phyloP scores from a whole-genome alignment of 1,140 invertebrate species.

The Planococcus citri region DNA sequence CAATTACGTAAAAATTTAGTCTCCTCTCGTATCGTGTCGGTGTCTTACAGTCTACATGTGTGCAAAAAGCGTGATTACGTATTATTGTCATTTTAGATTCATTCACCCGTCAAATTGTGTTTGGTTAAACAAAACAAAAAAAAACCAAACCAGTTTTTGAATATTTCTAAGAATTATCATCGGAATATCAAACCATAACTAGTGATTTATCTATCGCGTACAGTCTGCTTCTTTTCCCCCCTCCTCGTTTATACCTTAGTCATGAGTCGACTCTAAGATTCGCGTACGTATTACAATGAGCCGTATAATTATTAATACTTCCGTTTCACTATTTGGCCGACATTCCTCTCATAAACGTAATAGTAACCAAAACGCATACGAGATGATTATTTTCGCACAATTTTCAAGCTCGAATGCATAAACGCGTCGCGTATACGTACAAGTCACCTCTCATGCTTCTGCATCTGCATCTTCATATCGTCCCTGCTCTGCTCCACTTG shows the following conservation, averaged over 20 bases:
- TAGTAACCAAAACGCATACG: too few species aligned
- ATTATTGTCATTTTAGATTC: background rate
- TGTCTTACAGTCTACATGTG: too few species aligned
- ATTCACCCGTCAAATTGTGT: background rate
- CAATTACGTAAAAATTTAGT: background rate
- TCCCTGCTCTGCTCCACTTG: too few species aligned
- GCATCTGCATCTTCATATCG: too few species aligned
- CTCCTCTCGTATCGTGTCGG: too few species aligned
- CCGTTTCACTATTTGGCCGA: background rate
- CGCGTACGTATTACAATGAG: background rate
- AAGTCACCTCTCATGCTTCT: background rate
- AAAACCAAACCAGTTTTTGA: background rate
- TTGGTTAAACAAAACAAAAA: too few species aligned
- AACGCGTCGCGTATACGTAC: background rate
- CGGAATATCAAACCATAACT: background rate
- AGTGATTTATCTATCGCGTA: slow-evolving; percentile 2
- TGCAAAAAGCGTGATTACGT: background rate
- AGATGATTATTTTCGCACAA: background rate
- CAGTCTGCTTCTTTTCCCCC: background rate
- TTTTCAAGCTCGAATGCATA: background rate
- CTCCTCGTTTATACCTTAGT: too few species aligned
- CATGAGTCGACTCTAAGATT: background rate
- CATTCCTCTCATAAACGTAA: background rate
- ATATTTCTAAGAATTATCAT: background rate
- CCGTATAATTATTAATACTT: background rate